phyloP scores from a whole-genome alignment of 2,888 invertebrate genomes.

The Geotrupes spiniger region DNA sequence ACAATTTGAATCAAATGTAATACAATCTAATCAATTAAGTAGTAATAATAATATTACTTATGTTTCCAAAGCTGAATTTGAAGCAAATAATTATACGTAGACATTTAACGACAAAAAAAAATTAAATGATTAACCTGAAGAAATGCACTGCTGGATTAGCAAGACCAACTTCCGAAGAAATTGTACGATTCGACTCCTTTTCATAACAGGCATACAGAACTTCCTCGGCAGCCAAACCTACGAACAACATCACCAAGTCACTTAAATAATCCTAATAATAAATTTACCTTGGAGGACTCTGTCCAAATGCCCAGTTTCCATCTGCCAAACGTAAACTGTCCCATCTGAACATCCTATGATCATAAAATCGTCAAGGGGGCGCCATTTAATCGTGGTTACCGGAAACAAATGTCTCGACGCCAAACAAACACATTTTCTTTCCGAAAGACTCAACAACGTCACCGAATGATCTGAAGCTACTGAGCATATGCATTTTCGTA shows the following conservation, averaged over 20 bases:
- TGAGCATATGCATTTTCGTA: constrained; percentile 92
- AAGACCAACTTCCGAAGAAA: constrained; percentile 65
- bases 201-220: constrained; percentile 94
- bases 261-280: constrained; percentile 1
- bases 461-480: constrained; percentile 98
- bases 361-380: constrained; percentile 96
- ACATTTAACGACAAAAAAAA: too few relatives aligned
- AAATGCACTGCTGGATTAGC: constrained; percentile 95
- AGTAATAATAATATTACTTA: too few relatives aligned
- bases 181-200: constrained; percentile 61
- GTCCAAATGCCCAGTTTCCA: constrained; percentile 98
- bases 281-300: constrained; percentile 81
- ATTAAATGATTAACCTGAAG: constrained; percentile 58
- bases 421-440: constrained; percentile 91
- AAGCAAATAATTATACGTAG: too few relatives aligned
- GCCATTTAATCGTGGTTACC: constrained; percentile 92
- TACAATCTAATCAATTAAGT: too few relatives aligned
- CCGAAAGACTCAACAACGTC: constrained; percentile 85
- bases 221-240: constrained; percentile 93
- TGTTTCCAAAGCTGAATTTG: too few relatives aligned
- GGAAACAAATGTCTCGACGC: constrained; percentile 93
- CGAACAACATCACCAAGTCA: constrained; percentile 19
- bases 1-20: too few relatives aligned
- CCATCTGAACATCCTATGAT: constrained; percentile 97
- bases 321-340: constrained; percentile 99